Evolutionary conservation across 1,140 invertebrate species (phyloP).

Genomic region (Cyclargus thomasi): DNA sequence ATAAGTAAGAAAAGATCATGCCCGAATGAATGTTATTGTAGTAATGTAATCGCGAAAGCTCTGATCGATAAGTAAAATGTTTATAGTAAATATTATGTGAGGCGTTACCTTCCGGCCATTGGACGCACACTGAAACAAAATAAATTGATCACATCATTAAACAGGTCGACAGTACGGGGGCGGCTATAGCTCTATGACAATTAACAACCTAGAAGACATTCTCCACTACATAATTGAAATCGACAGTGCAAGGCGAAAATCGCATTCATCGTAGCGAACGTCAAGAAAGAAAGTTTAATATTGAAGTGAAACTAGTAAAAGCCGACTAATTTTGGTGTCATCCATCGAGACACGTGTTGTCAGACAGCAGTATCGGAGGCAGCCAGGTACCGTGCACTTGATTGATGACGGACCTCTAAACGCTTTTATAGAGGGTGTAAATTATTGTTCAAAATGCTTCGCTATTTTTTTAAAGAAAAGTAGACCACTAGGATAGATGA

Average conservation of each 20-base stretch:
- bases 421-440: too few species aligned
- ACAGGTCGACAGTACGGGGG: background rate
- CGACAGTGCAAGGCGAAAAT: constrained; percentile 56
- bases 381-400: constrained; percentile 26
- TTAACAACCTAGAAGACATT: constrained; percentile 62
- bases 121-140: constrained; percentile 88
- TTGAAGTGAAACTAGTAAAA: constrained; percentile 53
- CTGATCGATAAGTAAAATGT: constrained; percentile 44
- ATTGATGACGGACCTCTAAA: too few species aligned
- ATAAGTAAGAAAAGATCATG: constrained; percentile 64
- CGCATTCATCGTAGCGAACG: constrained; percentile 57
- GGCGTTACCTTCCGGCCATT: constrained; percentile 89
- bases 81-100: constrained; percentile 29
- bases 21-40: constrained; percentile 67
- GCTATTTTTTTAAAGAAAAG: background rate
- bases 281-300: constrained; percentile 44
- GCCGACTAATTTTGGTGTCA: constrained; percentile 52
- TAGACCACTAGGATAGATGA: background rate
- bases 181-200: constrained; percentile 51
- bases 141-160: constrained; percentile 32
- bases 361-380: constrained; percentile 53
- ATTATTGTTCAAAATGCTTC: too few species aligned
- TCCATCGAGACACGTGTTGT: constrained; percentile 42
- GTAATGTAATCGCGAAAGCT: constrained; percentile 64
- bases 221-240: constrained; percentile 61